Percentiles rank a stretch among this genome's conserved stretches.
Evolutionary conservation across 2,888 invertebrate species (phyloP).

Genomic region (Hyposoter didymator): DNA sequence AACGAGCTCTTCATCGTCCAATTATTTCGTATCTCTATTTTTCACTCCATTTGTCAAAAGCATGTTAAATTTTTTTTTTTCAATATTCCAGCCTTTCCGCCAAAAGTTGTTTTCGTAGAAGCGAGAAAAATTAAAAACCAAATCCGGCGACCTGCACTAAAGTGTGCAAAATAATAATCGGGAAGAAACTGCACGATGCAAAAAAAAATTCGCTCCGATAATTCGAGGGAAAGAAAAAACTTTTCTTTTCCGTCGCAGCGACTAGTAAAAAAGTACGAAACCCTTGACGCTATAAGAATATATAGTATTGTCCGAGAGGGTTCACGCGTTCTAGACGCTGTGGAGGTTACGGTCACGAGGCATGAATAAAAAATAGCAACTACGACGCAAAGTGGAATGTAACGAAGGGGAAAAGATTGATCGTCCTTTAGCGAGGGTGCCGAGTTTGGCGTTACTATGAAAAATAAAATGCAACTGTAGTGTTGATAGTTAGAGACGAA

Average conservation of each 20-base stretch:
- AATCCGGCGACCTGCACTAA: neutral
- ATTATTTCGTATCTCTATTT: neutral
- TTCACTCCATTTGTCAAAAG: neutral
- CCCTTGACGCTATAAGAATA: neutral
- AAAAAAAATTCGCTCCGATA: neutral
- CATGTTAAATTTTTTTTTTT: neutral
- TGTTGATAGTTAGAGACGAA: constrained; percentile 5
- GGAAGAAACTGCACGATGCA: neutral
- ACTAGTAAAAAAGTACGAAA: neutral
- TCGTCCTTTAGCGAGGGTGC: constrained; percentile 1
- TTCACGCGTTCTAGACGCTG: neutral
- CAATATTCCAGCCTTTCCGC: too few species aligned
- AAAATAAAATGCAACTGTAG: neutral
- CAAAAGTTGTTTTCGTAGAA: too few species aligned
- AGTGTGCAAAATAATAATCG: neutral
- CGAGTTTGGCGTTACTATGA: constrained; percentile 14
- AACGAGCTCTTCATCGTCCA: constrained; percentile 1
- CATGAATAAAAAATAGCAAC: constrained; percentile 18
- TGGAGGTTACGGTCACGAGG: constrained; percentile 19
- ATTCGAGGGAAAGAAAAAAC: neutral
- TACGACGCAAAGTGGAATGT: constrained; percentile 9
- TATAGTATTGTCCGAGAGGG: neutral
- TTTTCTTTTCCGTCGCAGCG: neutral
- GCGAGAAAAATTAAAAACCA: too few species aligned
- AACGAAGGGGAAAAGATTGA: neutral